Evolutionary conservation across 2,888 invertebrate species (phyloP).

Genomic region (Cheilosia scutellata): DNA sequence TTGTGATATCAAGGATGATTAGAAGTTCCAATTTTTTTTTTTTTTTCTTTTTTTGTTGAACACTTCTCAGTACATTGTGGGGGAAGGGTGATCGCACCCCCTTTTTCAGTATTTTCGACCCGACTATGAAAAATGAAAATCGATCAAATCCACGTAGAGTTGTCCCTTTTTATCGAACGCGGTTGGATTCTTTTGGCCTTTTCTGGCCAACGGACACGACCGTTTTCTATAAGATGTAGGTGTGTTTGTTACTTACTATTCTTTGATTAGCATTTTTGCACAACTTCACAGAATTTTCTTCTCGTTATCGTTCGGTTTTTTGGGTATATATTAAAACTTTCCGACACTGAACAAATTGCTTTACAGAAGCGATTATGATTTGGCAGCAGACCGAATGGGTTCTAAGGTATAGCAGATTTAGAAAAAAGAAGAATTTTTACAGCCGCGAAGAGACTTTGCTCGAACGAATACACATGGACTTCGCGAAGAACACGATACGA

Average conservation of each 20-base stretch:
- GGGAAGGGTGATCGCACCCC: conserved; percentile 71
- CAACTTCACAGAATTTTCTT: conserved; percentile 61
- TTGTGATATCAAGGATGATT: conserved; percentile 4
- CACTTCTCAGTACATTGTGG: conserved; percentile 11
- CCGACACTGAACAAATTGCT: conserved; percentile 24
- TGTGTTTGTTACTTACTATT: conserved; percentile 70
- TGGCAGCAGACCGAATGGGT: conserved; percentile 22
- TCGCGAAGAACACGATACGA: conserved; percentile 64
- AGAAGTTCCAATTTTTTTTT: conserved; percentile 12
- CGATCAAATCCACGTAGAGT: conserved; percentile 62
- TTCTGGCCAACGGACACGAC: conserved; percentile 49
- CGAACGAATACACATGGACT: conserved; percentile 67
- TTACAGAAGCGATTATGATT: conserved; percentile 10
- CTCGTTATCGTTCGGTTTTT: conserved; percentile 25
- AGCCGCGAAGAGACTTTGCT: conserved; percentile 68
- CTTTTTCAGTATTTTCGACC: conserved; percentile 52
- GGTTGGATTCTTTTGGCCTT: conserved; percentile 36
- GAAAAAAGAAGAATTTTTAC: conserved; percentile 60
- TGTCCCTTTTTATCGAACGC: conserved; percentile 66
- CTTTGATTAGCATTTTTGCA: conserved; percentile 75
- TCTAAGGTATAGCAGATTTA: conserved; percentile 37
- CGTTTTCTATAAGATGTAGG: conserved; percentile 23
- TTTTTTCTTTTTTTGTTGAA: neutral
- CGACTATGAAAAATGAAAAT: conserved; percentile 52
- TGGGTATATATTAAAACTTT: conserved; percentile 33